phyloP scores from a whole-genome alignment of 2,888 invertebrate species.

The Notocelia uddmanniana region DNA sequence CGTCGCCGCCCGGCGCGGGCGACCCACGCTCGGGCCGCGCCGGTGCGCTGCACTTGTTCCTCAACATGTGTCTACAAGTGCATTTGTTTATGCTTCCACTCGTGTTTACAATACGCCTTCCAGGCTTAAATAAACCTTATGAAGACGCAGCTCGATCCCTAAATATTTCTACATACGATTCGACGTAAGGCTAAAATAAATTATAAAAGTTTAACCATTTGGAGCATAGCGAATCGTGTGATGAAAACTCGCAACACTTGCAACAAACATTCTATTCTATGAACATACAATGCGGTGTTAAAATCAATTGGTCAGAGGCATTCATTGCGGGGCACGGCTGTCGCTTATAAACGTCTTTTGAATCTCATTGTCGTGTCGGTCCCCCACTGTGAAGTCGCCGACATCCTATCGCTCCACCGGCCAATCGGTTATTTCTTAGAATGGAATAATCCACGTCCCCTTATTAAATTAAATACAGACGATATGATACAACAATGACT shows the following conservation, averaged over 20 bases:
- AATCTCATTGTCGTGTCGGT: slow-evolving; percentile 70
- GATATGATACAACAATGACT: slow-evolving; percentile 46
- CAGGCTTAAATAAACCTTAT: slow-evolving; percentile 67
- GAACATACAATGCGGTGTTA: slow-evolving; percentile 69
- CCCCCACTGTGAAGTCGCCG: slow-evolving; percentile 75
- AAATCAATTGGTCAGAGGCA: slow-evolving; percentile 83
- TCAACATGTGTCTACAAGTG: slow-evolving; percentile 76
- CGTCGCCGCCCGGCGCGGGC: slow-evolving; percentile 47
- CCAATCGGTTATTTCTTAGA: slow-evolving; percentile 60
- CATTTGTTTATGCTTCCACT: slow-evolving; percentile 76
- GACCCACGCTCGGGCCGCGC: slow-evolving; percentile 53
- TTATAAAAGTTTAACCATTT: slow-evolving; percentile 23
- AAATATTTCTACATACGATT: slow-evolving; percentile 27
- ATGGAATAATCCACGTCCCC: slow-evolving; percentile 51
- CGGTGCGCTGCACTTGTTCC: slow-evolving; percentile 78
- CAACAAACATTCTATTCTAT: slow-evolving; percentile 43
- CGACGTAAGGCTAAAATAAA: slow-evolving; percentile 51
- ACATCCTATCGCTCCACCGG: slow-evolving; percentile 61
- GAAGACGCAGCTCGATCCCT: slow-evolving; percentile 62
- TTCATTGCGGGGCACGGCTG: slow-evolving; percentile 62
- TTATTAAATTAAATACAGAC: slow-evolving; percentile 51
- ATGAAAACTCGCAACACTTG: slow-evolving; percentile 49
- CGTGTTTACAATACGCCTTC: slow-evolving; percentile 70
- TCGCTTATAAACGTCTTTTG: slow-evolving; percentile 66
- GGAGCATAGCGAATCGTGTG: slow-evolving; percentile 58